Conservation (phyloP, 2,113 vertebrate species). For the Nothocercus julius region DNA sequence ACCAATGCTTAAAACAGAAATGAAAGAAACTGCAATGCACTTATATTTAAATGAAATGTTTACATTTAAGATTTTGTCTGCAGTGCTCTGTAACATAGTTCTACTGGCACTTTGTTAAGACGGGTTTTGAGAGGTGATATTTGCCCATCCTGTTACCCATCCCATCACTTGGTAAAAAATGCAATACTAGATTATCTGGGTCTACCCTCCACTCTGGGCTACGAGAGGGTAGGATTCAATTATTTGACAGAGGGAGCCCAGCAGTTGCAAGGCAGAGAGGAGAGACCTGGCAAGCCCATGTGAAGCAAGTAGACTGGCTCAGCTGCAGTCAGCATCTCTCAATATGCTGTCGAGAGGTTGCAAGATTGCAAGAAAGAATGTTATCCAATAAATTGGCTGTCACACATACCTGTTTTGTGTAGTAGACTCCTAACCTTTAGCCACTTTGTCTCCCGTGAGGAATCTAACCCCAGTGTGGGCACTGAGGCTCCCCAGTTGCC, state of each 20-base stretch:
- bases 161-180: background rate
- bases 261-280: background rate
- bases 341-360: background rate
- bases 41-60: background rate
- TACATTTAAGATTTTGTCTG: background rate
- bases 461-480: accelerated
- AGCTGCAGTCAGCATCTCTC: accelerated
- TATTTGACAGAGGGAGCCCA: background rate
- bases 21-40: background rate
- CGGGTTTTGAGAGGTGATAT: background rate
- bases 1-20: background rate
- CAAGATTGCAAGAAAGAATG: background rate
- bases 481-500: background rate
- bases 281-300: background rate
- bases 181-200: background rate
- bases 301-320: background rate
- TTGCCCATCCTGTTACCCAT: background rate
- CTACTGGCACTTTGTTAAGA: background rate
- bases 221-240: background rate
- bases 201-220: background rate
- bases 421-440: background rate
- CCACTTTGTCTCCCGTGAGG: background rate
- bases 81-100: background rate
- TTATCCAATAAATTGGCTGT: background rate
- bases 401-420: background rate